Evolutionary conservation across 2,888 invertebrate genomes (phyloP), one percentile per base, ranked within the genome.

Genomic region (Adela reaumurella): DNA sequence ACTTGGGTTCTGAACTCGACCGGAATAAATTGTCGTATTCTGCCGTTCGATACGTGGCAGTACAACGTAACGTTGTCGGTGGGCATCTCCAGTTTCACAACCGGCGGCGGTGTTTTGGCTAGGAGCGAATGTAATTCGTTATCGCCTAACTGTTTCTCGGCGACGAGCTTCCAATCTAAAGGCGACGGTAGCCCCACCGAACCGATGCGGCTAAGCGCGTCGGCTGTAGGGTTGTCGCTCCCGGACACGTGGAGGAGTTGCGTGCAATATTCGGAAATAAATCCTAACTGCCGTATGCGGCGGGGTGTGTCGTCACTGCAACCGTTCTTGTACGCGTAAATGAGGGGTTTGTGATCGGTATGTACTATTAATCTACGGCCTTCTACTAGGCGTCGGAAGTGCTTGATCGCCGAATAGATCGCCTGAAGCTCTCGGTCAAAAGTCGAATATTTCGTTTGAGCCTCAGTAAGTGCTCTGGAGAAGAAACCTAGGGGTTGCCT

Each of bases 401-500:
- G 42, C 19, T 46, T 51, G 2, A 55, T 35, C 1, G 52, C 29
- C 18, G 49, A 11, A 29, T 53, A 55, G 17, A 53, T 50, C 10
- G 50, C 55, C 16, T 51, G 41, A 20, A 54, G 43, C 46, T 54
- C 55, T 20, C 51, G 19, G 17, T 55, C 55, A 28, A 53, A 54
- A 1, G 53, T 49, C 19, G 44, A 46, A 24, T 54, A 54, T 29
- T 49, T 50, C 8, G n/a, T 16, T 46, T 54, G 48, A 29, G 51
- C 43, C 45, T 29, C 46, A 10, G 47, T 48, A 17, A 55, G 45
- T n/a, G 19, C 48, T 35, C 51, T 52, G 3, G 52, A 55, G 28
- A 54, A 53, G 29, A 46, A 55, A 17, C 46, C 51, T 10, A 53
- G 43, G 14, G 54, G 54, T 50, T 49, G 46, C 50, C 49, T 53